phyloP scores from a whole-genome alignment of 2,113 vertebrate species.

The Aspidoscelis tigris region DNA sequence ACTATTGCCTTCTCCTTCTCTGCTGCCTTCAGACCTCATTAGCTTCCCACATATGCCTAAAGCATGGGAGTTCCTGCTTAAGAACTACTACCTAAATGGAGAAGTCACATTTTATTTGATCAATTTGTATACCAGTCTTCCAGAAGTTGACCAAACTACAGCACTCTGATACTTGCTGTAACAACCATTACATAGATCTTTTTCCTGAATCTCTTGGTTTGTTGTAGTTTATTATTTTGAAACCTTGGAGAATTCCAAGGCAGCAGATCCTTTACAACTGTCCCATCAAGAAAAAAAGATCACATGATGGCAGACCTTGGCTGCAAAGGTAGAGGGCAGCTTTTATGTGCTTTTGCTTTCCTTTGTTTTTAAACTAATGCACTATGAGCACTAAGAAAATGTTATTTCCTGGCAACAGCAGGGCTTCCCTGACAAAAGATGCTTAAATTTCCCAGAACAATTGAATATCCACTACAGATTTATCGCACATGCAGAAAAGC shows the following conservation, averaged over 20 bases:
- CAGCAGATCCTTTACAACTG: not conserved
- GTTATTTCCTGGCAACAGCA: not conserved
- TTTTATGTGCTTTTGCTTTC: not conserved
- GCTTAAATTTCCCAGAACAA: not conserved
- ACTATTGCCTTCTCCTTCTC: no score
- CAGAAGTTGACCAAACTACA: not conserved
- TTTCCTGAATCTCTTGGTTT: not conserved
- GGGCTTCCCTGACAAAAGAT: not conserved
- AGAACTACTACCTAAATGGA: no score
- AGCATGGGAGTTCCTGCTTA: no score
- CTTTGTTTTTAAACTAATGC: not conserved
- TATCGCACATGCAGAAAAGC: conserved; percentile 7
- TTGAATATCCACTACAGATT: not conserved
- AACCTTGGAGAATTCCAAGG: not conserved
- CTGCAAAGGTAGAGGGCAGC: not conserved
- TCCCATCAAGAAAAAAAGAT: not conserved
- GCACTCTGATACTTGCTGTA: no score
- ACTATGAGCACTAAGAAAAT: conserved; percentile 5
- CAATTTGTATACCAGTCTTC: not conserved
- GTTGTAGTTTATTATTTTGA: not conserved
- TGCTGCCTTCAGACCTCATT: no score
- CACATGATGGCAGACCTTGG: not conserved
- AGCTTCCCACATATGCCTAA: no score
- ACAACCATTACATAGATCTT: not conserved
- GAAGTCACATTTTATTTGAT: no score